Evolutionary conservation across 2,113 vertebrate genomes (phyloP).

Genomic region (Melanostigma gelatinosum): DNA sequence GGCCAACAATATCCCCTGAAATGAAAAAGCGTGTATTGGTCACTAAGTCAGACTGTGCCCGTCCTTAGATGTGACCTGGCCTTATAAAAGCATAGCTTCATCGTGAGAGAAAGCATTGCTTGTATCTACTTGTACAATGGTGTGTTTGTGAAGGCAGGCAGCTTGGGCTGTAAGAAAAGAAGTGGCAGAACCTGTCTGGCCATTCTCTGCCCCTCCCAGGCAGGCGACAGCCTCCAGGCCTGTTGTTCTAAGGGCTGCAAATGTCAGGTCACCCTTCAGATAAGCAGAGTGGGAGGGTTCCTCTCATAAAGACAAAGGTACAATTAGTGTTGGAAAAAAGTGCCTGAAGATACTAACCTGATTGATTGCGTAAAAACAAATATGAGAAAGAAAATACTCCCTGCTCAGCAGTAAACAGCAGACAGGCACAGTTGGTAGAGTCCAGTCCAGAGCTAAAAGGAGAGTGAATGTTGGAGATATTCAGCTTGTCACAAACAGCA

Average conservation of each 20-base stretch:
- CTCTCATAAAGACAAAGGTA: slow-evolving; percentile 4
- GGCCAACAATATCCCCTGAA: not conserved
- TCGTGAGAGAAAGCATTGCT: not conserved
- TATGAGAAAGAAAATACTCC: not conserved
- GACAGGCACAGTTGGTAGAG: not conserved
- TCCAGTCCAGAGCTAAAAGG: too few relatives aligned
- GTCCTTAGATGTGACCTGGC: not conserved
- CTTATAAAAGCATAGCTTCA: not conserved
- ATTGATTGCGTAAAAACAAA: not conserved
- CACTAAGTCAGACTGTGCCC: not conserved
- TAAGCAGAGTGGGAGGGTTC: slow-evolving; percentile 1
- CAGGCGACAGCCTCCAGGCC: not conserved
- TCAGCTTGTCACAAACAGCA: not conserved
- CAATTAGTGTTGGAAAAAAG: slow-evolving; percentile 3
- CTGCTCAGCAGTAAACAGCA: not conserved
- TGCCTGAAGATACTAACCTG: not conserved
- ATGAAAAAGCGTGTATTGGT: not conserved
- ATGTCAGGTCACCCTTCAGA: slow-evolving; percentile 32
- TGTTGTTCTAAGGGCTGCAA: slow-evolving; percentile 17
- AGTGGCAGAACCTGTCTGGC: slow-evolving; percentile 65
- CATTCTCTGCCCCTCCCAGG: slow-evolving; percentile 13
- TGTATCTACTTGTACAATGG: slow-evolving; percentile 52
- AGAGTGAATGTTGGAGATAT: too few relatives aligned
- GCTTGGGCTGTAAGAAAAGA: slow-evolving; percentile 47
- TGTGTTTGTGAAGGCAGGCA: slow-evolving; percentile 54